A percentile compares a stretch with the other conserved stretches of the same genome.
Evolutionary conservation across 2,113 vertebrate genomes (phyloP).

Genomic region (Agelaius tricolor): DNA sequence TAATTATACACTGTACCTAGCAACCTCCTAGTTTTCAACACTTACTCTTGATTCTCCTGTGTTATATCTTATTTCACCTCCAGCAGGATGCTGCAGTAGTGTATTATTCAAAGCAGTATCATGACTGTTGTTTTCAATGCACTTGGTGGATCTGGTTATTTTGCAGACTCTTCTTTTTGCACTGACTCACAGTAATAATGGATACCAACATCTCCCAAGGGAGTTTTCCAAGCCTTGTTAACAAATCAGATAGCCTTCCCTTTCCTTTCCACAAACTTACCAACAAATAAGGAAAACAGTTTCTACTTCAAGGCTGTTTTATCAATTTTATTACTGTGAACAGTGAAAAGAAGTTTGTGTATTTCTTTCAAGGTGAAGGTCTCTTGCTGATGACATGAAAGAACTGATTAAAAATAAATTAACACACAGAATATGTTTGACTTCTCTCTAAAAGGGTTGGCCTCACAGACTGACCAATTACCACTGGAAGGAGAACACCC

Average conservation of each 20-base stretch:
- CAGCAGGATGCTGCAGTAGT: not conserved
- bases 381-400: not conserved
- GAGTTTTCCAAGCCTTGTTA: not conserved
- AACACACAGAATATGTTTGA: not conserved
- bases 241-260: not conserved
- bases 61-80: not conserved
- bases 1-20: not conserved
- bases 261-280: not conserved
- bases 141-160: not conserved
- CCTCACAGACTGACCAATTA: not conserved
- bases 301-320: not conserved
- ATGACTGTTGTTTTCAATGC: not conserved
- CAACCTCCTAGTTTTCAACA: not conserved
- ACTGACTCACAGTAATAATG: not conserved
- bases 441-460: not conserved
- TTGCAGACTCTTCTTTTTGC: not conserved
- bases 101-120: conserved; percentile 24
- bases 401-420: not conserved
- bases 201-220: not conserved
- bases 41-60: not conserved
- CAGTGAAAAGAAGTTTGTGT: not conserved
- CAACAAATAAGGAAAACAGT: not conserved
- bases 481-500: not conserved
- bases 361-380: not conserved
- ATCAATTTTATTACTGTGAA: not conserved